phyloP scores from a whole-genome alignment of 2,888 invertebrate species.

The Neelides folsomi region DNA sequence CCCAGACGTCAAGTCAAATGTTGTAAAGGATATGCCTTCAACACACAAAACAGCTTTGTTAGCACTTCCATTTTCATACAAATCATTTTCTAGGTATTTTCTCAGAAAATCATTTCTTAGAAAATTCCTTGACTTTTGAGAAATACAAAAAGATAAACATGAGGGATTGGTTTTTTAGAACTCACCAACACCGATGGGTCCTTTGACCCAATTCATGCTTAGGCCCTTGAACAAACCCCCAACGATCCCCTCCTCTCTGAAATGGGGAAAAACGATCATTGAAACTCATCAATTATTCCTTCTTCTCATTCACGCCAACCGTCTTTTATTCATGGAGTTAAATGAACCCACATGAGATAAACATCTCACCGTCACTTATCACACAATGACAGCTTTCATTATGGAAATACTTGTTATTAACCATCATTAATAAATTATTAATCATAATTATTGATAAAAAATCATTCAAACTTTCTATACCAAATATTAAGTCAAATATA shows the following conservation, averaged over 20 bases:
- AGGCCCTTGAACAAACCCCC: slow-evolving; percentile 93
- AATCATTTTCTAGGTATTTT: no score
- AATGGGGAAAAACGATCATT: neutral
- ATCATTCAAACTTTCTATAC: no score
- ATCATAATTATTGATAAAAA: no score
- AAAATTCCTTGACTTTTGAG: no score
- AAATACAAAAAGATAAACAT: no score
- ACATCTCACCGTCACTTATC: neutral
- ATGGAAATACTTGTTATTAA: neutral
- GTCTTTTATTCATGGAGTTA: neutral
- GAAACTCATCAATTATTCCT: slow-evolving; percentile 4
- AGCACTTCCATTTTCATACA: no score
- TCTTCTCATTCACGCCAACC: neutral
- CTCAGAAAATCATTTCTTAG: no score
- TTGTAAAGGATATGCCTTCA: slow-evolving; percentile 6
- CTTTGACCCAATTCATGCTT: slow-evolving; percentile 94
- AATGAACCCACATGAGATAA: neutral
- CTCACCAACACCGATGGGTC: slow-evolving; percentile 58
- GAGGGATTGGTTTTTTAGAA: no score
- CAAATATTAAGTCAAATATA: no score
- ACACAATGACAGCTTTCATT: neutral
- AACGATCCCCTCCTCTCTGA: slow-evolving; percentile 71
- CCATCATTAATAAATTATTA: no score
- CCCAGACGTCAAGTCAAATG: slow-evolving; percentile 12
- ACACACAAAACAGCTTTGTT: no score